phyloP scores from a whole-genome alignment of 2,888 invertebrate species.

The Drosophila atripex region DNA sequence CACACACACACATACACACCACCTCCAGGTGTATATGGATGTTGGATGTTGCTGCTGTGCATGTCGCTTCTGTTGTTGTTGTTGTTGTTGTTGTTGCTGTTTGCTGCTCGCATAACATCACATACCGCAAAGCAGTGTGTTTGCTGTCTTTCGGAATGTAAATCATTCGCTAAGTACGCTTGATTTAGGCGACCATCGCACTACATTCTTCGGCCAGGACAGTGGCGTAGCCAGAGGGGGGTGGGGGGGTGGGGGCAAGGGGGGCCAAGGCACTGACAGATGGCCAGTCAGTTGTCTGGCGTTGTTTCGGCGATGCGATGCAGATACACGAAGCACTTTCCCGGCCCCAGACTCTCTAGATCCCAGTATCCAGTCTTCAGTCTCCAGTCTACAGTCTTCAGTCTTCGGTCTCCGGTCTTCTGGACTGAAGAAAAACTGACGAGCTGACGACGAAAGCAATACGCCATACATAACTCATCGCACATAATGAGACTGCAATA shows the following conservation, averaged over 20 bases:
- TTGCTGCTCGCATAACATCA: conserved; percentile 81
- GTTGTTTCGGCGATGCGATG: conserved; percentile 66
- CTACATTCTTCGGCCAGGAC: conserved; percentile 65
- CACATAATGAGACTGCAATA: conserved; percentile 83
- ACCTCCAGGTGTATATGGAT: not conserved
- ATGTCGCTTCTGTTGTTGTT: conserved; percentile 27
- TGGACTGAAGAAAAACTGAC: conserved; percentile 27
- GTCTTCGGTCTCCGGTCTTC: conserved; percentile 35
- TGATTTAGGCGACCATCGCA: conserved; percentile 82
- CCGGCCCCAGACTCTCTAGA: conserved; percentile 16
- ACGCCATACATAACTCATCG: conserved; percentile 83
- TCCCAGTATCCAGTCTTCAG: not conserved
- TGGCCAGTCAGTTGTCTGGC: conserved; percentile 51
- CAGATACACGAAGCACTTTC: conserved; percentile 75
- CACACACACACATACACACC: conserved; percentile 46
- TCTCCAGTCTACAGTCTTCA: not conserved
- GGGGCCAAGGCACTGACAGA: conserved; percentile 60
- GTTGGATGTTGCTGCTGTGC: conserved; percentile 16
- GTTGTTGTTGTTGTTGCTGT: conserved; percentile 13
- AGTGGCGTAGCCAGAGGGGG: not conserved
- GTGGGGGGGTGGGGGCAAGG: not conserved
- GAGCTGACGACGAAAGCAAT: conserved; percentile 80
- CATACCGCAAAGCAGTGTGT: conserved; percentile 82
- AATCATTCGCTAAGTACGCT: conserved; percentile 83
- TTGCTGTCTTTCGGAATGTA: conserved; percentile 83